phyloP scores from a whole-genome alignment of 1,140 invertebrate genomes.

The Sycophaga agraensis region DNA sequence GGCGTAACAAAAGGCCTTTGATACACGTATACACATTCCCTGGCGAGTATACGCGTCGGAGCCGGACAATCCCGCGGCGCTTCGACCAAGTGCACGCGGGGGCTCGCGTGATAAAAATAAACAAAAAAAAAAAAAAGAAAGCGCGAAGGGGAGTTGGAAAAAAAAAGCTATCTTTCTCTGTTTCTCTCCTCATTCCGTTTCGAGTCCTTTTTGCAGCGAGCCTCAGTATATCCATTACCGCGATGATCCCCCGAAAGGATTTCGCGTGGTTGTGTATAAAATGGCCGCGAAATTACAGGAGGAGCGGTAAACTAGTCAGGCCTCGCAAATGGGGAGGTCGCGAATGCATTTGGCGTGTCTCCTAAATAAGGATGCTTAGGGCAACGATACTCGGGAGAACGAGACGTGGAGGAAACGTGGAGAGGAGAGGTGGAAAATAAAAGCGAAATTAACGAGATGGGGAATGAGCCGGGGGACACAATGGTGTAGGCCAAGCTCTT shows the following conservation, averaged over 20 bases:
- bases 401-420: neutral
- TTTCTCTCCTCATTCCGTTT: neutral
- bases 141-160: no score
- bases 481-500: no score
- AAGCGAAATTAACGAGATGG: neutral
- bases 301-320: neutral
- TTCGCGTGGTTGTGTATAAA: neutral
- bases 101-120: conserved; percentile 12
- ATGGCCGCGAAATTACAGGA: conserved; percentile 6
- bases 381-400: neutral
- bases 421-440: neutral
- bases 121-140: neutral
- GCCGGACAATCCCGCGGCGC: no score
- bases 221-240: conserved; percentile 9
- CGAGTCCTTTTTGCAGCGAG: neutral
- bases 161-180: no score
- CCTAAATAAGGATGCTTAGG: neutral
- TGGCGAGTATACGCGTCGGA: no score
- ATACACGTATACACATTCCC: conserved; percentile 8
- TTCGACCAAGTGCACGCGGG: no score
- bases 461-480: no score
- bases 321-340: neutral
- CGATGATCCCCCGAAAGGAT: conserved; percentile 22
- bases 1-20: conserved; percentile 15
- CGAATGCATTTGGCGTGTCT: neutral